Evolutionary conservation across 2,888 invertebrate genomes (phyloP), one percentile per base, ranked within the genome.

Genomic region (Lithophane semibrunnea): DNA sequence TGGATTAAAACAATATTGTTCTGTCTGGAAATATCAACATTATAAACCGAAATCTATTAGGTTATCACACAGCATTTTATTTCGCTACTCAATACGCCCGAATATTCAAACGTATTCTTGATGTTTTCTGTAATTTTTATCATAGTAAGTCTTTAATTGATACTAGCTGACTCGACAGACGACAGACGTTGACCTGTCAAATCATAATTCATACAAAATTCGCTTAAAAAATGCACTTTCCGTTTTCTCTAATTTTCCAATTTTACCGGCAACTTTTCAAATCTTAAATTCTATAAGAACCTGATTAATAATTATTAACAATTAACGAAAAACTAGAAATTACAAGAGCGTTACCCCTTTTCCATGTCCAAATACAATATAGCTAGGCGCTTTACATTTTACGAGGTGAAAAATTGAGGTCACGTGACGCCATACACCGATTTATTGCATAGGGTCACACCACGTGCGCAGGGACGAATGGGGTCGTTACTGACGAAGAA

Each of bases 331-430:
- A 54, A 52, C 16, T 42, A 58, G 24, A 64, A 64, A 56, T 69
- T n/a, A 54, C 13, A 54, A 37, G 12, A 61, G 3, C 21, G 13
- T 74, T 63, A 73, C 73, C 71, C 66, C 70, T 49, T 81, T 82
- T 78, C 73, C 84, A 83, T 85, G 85, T 76, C 79, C 76, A 83
- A 86, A 84, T 79, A 86, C 87, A 75, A 82, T 68, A 68, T 86
- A 85, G 83, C 86, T n/a, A n/a, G n/a, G n/a, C n/a, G n/a, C 87
- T 87, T 87, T 85, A 90, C 88, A 88, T 91, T 92, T 92, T 90
- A 92, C 91, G 90, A 92, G 89, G 92, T 91, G 92, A 92, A 91
- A 90, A 91, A 92, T 92, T 84, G 88, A 82, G 84, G 75, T 91
- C 81, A 90, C 89, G 89, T 92, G 91, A 88, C 91, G 86, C 73